Percentiles rank a stretch among this genome's conserved stretches.
Conservation (phyloP, 2,888 invertebrate genomes). For the Caenorhabditis imperialis region DNA sequence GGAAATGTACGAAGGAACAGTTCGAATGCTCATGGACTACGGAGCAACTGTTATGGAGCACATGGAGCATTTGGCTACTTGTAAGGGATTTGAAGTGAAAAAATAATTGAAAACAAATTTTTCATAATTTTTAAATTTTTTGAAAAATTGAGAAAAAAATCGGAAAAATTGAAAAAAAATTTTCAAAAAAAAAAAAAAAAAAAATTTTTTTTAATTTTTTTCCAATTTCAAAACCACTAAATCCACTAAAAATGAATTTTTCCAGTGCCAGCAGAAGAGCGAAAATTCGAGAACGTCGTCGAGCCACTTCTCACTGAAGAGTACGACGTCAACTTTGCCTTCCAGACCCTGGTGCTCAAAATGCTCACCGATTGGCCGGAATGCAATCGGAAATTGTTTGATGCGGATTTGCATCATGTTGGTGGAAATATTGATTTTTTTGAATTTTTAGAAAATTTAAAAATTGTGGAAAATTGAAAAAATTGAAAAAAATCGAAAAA, state of each 20-base stretch:
- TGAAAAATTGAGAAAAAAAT: background rate
- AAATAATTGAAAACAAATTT: background rate
- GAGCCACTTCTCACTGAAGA: slow-evolving; percentile 74
- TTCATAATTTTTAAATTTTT: no score
- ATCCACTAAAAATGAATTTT: slow-evolving; percentile 5
- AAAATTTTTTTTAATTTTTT: background rate
- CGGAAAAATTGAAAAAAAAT: no score
- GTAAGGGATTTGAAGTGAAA: slow-evolving; percentile 24
- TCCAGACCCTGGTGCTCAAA: slow-evolving; percentile 75
- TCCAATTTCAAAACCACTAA: background rate
- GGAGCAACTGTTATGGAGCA: slow-evolving; percentile 76
- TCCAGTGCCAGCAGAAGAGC: slow-evolving; percentile 58
- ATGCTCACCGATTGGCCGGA: slow-evolving; percentile 78
- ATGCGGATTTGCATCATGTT: slow-evolving; percentile 73
- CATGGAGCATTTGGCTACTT: slow-evolving; percentile 69
- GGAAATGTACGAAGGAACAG: slow-evolving; percentile 77
- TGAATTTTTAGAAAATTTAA: background rate
- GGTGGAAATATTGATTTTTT: slow-evolving; percentile 7
- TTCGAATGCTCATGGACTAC: slow-evolving; percentile 75
- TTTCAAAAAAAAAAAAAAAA: no score
- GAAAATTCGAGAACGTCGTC: slow-evolving; percentile 73
- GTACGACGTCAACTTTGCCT: slow-evolving; percentile 75
- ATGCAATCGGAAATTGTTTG: slow-evolving; percentile 67
- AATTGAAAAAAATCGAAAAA: no score
- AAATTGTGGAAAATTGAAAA: no score